A percentile compares a stretch with the other conserved stretches of the same genome.
Conservation (phyloP, 1,140 invertebrate genomes). For the Trichogramma pretiosum region DNA sequence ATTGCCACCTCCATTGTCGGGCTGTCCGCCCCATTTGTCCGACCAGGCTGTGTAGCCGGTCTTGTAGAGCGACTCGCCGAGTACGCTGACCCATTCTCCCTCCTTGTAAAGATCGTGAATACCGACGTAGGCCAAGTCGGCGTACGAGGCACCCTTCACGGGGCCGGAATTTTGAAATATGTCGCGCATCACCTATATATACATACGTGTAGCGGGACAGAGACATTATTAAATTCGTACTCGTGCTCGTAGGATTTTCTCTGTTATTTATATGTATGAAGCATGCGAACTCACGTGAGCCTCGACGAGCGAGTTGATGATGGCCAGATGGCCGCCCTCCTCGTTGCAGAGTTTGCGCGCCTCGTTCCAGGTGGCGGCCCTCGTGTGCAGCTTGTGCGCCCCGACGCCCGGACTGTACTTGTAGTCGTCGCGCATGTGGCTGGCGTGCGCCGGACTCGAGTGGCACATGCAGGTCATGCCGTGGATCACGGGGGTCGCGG, state of each 20-base stretch:
- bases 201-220: too few species aligned
- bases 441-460: conserved; percentile 15
- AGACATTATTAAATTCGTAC: too few species aligned
- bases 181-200: too few species aligned
- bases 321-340: conserved; percentile 37
- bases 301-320: conserved; percentile 36
- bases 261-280: too few species aligned
- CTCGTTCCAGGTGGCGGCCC: conserved; percentile 33
- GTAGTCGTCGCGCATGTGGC: conserved; percentile 36
- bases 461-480: conserved; percentile 35
- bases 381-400: conserved; percentile 35
- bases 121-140: conserved; percentile 32
- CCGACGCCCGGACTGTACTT: conserved; percentile 29
- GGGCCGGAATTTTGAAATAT: conserved; percentile 29
- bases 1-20: conserved; percentile 36
- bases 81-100: conserved; percentile 37
- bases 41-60: conserved; percentile 39
- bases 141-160: conserved; percentile 27
- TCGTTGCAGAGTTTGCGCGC: conserved; percentile 37
- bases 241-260: too few species aligned
- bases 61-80: conserved; percentile 37
- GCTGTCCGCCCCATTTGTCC: conserved; percentile 36
- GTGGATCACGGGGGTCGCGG: conserved; percentile 26
- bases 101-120: conserved; percentile 39
- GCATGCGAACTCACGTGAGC: conserved; percentile 23